A percentile compares a stretch with the other conserved stretches of the same genome.
Conservation (phyloP, 2,113 vertebrate genomes). For the Engystomops pustulosus region DNA sequence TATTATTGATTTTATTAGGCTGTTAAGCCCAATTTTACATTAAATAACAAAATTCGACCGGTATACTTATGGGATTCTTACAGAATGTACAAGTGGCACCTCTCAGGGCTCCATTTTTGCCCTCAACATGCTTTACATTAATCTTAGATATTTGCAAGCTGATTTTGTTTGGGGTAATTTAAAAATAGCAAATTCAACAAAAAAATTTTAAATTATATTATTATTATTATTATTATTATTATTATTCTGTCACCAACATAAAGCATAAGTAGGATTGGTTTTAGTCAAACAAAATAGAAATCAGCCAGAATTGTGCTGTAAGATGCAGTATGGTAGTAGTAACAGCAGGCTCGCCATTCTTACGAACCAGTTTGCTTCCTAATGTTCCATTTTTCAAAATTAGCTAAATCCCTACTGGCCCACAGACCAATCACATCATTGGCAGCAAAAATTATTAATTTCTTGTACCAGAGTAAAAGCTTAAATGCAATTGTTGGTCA, state of each 20-base stretch:
- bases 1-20: no score
- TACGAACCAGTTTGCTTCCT: not conserved
- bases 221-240: not conserved
- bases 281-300: not conserved
- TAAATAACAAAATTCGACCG: not conserved
- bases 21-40: no score
- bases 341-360: not conserved
- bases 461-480: not conserved
- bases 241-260: not conserved
- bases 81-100: not conserved
- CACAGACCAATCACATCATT: not conserved
- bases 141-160: not conserved
- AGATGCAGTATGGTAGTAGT: not conserved
- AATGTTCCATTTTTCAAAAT: not conserved
- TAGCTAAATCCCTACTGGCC: not conserved
- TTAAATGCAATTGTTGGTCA: conserved; percentile 13
- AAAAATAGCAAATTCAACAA: not conserved
- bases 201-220: not conserved
- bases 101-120: not conserved
- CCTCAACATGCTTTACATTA: not conserved
- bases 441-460: conserved; percentile 9
- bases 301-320: not conserved
- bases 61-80: not conserved
- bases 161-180: not conserved
- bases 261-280: not conserved